Percentiles rank a stretch among this genome's conserved stretches.
phyloP scores from a whole-genome alignment of 2,113 vertebrate species.

The Pachypanchax playfairii region DNA sequence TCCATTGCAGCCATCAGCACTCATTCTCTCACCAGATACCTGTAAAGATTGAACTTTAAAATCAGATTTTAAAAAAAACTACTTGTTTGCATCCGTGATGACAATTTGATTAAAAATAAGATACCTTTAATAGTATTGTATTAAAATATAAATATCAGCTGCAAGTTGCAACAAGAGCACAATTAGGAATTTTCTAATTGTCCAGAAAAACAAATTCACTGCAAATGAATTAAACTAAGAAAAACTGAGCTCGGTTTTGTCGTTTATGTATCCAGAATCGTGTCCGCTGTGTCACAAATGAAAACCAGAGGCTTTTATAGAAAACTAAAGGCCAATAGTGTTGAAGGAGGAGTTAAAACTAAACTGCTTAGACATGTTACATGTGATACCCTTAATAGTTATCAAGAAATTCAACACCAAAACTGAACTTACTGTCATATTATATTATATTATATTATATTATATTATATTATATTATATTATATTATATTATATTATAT shows the following conservation, averaged over 20 bases:
- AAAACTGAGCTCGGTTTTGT: slow-evolving; percentile 6
- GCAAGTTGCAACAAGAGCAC: slow-evolving; percentile 5
- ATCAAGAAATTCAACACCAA: not conserved
- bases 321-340: slow-evolving; percentile 2
- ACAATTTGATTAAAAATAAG: not conserved
- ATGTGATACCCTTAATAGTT: slow-evolving; percentile 6
- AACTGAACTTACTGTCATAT: not conserved
- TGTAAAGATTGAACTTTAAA: slow-evolving; percentile 56
- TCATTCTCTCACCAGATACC: slow-evolving; percentile 88
- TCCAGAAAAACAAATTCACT: slow-evolving; percentile 17
- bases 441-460: slow-evolving; percentile 1
- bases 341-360: slow-evolving; percentile 59
- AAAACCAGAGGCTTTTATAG: slow-evolving; percentile 38
- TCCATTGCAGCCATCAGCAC: slow-evolving; percentile 93
- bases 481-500: not conserved
- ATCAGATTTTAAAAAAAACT: not conserved
- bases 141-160: slow-evolving; percentile 31
- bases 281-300: slow-evolving; percentile 27
- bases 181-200: not conserved
- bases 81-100: not conserved
- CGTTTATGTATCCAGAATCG: slow-evolving; percentile 18
- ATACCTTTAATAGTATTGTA: slow-evolving; percentile 8
- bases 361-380: slow-evolving; percentile 5
- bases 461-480: not conserved
- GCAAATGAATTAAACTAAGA: not conserved